Conservation (phyloP, 2,888 invertebrate species). For the Trichogramma dendrolimi region DNA sequence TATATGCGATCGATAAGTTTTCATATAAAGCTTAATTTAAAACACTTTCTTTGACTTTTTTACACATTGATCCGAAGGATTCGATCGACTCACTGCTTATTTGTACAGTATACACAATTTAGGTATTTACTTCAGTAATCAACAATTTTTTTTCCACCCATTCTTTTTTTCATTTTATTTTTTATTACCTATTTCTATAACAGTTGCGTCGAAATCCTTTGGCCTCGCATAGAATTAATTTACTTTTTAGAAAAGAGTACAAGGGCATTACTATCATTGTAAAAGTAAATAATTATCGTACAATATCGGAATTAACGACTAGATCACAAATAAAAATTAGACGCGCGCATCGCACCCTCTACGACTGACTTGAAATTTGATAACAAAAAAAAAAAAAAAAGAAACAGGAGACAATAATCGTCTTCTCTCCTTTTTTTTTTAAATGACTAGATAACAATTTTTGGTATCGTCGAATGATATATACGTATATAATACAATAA, state of each 20-base stretch:
- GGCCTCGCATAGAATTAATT: constrained; percentile 8
- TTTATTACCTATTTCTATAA: constrained; percentile 4
- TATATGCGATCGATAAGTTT: too few relatives aligned
- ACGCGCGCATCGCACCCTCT: background rate
- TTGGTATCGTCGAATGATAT: background rate
- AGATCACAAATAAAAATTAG: background rate
- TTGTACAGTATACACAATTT: constrained; percentile 18
- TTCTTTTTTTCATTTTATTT: constrained; percentile 17
- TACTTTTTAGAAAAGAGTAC: background rate
- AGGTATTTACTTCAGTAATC: constrained; percentile 17
- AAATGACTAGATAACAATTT: background rate
- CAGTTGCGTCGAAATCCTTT: constrained; percentile 18
- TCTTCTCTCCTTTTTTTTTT: too few relatives aligned
- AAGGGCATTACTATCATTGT: background rate
- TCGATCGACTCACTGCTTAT: constrained; percentile 11
- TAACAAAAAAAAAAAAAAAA: too few relatives aligned
- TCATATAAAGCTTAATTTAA: constrained; percentile 26
- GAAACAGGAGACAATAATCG: too few relatives aligned
- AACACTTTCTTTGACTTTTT: constrained; percentile 28
- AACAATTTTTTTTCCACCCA: constrained; percentile 25
- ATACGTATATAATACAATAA: background rate
- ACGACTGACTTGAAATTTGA: background rate
- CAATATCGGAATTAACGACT: background rate
- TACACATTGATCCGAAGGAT: constrained; percentile 24
- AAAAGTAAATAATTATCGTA: background rate